Evolutionary conservation across 2,888 invertebrate species (phyloP), one percentile per base, ranked within the genome.

Genomic region (Sicus ferrugineus): DNA sequence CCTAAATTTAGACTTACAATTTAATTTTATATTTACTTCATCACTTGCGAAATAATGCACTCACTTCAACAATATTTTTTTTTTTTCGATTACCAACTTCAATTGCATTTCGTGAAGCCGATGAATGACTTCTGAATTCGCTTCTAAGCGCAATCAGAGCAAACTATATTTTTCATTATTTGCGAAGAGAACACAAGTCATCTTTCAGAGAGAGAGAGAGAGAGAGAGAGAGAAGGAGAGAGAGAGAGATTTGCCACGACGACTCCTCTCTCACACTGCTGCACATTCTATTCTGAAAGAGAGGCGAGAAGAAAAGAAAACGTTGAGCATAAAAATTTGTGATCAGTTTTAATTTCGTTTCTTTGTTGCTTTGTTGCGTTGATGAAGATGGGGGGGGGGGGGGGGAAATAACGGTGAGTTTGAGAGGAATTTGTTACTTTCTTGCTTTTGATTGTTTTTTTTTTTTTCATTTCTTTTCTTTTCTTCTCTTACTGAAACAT

Each of bases 151-250:
- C 30, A 69, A 56, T 69, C 28, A 52, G 42, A 64, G 58, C n/a
- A 56, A 68, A 68, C 50, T 63, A 34, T n/a, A 67, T 67, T 67
- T 70, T 65, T 67, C 67, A 61, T 67, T 70, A 67, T 70, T 54
- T 52, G 21, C 3, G 7, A 72, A 74, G 74, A 76, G 77, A 77
- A 75, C 77, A 77, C 76, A 75, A 76, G 73, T 76, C 75, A 75
- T 73, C 75, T 73, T 72, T 75, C 72, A 71, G 73, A 74, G 72
- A 72, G 58, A 68, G 61, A 61, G 21, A 42, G 26, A 23, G 28
- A n/a, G 52, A 11, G 28, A n/a, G n/a, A n/a, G n/a, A n/a, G n/a
- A n/a, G n/a, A n/a, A n/a, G n/a, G n/a, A n/a, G n/a, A n/a, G n/a
- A n/a, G n/a, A n/a, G n/a, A n/a, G n/a, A n/a, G n/a, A n/a, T n/a